These are phyloP conservation scores for cattle (Bos taurus) DNA, from an alignment of 2,113 vertebrate genomes.

Conservation along the genomic window DNA sequence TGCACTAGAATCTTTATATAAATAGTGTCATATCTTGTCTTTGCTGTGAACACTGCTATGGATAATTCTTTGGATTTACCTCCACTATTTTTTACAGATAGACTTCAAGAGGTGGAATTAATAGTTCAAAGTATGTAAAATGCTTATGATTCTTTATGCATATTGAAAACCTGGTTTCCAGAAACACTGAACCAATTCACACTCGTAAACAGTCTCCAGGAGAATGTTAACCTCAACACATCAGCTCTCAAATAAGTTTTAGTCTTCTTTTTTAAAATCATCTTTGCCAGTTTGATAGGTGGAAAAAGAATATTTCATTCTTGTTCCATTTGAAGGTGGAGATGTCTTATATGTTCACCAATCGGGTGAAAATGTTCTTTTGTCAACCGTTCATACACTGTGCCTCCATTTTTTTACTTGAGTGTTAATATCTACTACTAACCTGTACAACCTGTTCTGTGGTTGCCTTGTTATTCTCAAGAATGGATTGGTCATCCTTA, in stretches of 20 bases:
- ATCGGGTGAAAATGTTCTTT: not conserved
- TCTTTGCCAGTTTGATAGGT: not conserved
- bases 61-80: not conserved
- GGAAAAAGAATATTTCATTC: not conserved
- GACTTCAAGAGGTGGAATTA: not conserved
- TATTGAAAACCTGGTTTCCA: not conserved
- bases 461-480: not conserved
- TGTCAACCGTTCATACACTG: not conserved
- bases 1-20: not conserved
- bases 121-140: not conserved
- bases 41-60: not conserved
- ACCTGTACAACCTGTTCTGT: not conserved
- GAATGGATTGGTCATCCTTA: not conserved
- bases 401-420: not conserved
- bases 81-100: not conserved
- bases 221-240: not conserved
- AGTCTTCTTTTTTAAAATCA: not conserved
- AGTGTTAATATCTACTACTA: not conserved
- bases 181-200: not conserved
- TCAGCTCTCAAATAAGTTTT: not conserved
- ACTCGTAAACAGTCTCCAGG: not conserved
- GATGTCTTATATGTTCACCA: not conserved
- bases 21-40: not conserved
- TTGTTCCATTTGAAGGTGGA: not conserved
- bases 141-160: not conserved